Base-by-base conservation (phyloP, 1,140 invertebrate species). In the Pomacea maculata region DNA sequence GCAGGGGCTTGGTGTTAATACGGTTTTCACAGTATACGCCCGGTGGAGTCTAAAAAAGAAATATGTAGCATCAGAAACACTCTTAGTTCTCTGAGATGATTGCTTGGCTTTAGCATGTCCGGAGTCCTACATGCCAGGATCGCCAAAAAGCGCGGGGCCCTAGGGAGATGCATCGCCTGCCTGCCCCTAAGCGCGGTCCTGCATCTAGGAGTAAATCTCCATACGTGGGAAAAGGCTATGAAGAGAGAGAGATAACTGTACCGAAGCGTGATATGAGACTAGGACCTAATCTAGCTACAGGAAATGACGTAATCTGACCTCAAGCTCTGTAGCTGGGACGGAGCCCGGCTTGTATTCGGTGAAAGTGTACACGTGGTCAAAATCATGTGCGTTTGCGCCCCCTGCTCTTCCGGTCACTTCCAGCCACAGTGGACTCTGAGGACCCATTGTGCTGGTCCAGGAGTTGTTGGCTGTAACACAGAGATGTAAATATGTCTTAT, bases 1-100 rank as follows among this genome's bases (percentile, higher is more conserved):
- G 79, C 25, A 75, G 71, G 14, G 54, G 29, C 61, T n/a, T 74
- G 29, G 71, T 74, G 61, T 74, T 80, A 25, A 73, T 72, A 45
- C 71, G 71, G 25, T 54, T 14, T 4, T 29, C 54, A 65, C 79
- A 80, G 21, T 25, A 45, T 21, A 75, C 79, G 15, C 70, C 71
- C 19, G 57, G 70, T n/a, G 79, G 70, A 25, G 79, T 80, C 79
- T 80, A 25, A 55, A 12, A n/a, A 75, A 29, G 34, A 17, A 10
- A 55, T 45, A 45, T 45, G 34, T 45, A 45, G 34, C 34, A 45
- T 45, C 34, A 45, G 34, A 45, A 45, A 6, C 34, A 45, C 34
- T 4, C 2, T 45, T 45, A 45, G 34, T 6, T 45, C 34, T 45
- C 34, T 45, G 34, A 6, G 34, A 45, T 45, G 34, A 45, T 1